Evolutionary conservation across 2,797 vertebrate genomes (phyloP).

Genomic region (Glyptemys insculpta): DNA sequence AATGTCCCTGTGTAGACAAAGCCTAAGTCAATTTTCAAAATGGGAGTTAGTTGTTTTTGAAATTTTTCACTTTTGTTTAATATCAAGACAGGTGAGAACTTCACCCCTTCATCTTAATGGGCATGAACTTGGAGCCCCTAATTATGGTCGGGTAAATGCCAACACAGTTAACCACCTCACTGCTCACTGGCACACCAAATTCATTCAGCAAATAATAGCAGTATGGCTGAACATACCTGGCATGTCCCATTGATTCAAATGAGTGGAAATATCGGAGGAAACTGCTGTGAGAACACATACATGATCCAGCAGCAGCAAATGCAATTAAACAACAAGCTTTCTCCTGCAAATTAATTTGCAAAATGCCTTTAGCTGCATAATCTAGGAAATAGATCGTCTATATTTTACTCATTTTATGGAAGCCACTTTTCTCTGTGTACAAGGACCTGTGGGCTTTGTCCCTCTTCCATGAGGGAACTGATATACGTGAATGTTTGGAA

Average conservation of each 20-base stretch:
- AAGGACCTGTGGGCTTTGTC: not conserved
- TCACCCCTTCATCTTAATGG: not conserved
- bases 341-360: not conserved
- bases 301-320: constrained; percentile 49
- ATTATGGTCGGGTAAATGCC: not conserved
- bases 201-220: constrained; percentile 19
- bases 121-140: constrained; percentile 2
- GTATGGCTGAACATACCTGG: constrained; percentile 64
- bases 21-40: not conserved
- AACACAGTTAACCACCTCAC: constrained; percentile 48
- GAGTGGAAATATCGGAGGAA: not conserved
- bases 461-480: not conserved
- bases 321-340: constrained; percentile 66
- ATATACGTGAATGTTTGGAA: not conserved
- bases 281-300: too few relatives aligned
- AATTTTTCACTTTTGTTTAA: not conserved
- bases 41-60: not conserved
- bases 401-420: constrained; percentile 56
- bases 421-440: not conserved
- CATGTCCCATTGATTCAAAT: constrained; percentile 20
- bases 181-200: not conserved
- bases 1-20: not conserved
- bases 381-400: constrained; percentile 68
- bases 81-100: not conserved
- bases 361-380: constrained; percentile 68